phyloP scores from a whole-genome alignment of 2,113 vertebrate genomes.

The Nothocercus nigrocapillus region DNA sequence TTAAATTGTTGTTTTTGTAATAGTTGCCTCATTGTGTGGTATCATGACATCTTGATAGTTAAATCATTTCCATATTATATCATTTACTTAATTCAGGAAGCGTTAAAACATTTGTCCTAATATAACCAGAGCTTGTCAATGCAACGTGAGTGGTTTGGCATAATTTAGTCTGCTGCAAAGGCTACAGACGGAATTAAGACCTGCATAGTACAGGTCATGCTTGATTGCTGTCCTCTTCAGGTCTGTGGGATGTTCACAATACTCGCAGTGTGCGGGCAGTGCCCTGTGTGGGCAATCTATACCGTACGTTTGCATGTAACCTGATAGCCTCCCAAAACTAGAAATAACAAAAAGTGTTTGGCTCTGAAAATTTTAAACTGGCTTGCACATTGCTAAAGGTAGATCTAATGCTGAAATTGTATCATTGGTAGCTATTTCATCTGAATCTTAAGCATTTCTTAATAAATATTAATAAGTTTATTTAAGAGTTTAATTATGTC shows the following conservation, averaged over 20 bases:
- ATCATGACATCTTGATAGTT: neutral
- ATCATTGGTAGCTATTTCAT: neutral
- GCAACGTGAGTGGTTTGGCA: neutral
- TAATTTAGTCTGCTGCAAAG: neutral
- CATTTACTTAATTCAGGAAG: neutral
- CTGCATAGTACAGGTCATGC: fast-evolving
- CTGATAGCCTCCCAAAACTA: neutral
- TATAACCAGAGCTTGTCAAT: neutral
- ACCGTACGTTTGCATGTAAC: neutral
- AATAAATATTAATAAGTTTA: neutral
- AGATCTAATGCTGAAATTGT: neutral
- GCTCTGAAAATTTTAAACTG: neutral
- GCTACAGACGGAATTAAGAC: neutral
- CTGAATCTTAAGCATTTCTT: neutral
- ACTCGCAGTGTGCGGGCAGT: neutral
- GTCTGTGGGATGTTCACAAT: neutral
- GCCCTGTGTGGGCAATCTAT: neutral
- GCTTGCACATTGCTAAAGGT: neutral
- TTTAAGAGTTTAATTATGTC: neutral
- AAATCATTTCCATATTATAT: neutral
- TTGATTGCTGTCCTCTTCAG: neutral
- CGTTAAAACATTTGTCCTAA: neutral
- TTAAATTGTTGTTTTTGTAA: neutral
- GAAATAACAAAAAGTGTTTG: neutral
- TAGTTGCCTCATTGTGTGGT: neutral